Evolutionary conservation across 2,888 invertebrate genomes (phyloP), one percentile per base, ranked within the genome.

Genomic region (Mythimna pallens): DNA sequence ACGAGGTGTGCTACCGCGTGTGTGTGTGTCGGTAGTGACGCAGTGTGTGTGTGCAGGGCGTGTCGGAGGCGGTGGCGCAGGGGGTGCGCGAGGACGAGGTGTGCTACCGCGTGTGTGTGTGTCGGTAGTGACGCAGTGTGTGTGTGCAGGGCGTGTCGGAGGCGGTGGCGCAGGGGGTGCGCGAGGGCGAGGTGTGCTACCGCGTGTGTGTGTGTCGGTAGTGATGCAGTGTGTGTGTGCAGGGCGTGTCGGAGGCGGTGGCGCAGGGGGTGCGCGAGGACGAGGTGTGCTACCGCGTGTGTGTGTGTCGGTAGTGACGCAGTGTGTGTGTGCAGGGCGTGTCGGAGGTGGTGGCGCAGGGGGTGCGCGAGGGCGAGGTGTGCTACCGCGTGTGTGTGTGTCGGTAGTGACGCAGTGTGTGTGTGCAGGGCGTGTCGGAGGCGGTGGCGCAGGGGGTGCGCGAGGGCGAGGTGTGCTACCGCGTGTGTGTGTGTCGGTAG

Each of bases 61-160:
- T 99, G 70, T 98, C 99, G 94, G 98, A 25, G 80, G 98, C 98
- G 92, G 99, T 99, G 79, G 98, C 98, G 68, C 98, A 98, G 89
- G 99, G 99, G 70, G 99, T 99, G 65, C 99, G 99, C 92, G 98
- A 99, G 91, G 99, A 99, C 57, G 99, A 99, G 97, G 99, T 99
- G 70, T 99, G 99, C 91, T 99, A 99, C 96, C 10, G 14, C 3
- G 20, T 12, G n/a, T 12, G 25, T 20, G 50, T 50, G 50, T 20
- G 6, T 50, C 50, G 20, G 17, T 20, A 20, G 6, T 34, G 30
- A 30, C 30, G 55, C 7, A 0, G 8, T 9, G 30, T 9, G 30
- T 43, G 66, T 40, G 55, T 55, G 75, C 87, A 92, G 94, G 99
- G 99, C 65, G 99, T 99, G 70, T 98, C 99, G 94, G 98, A 98